Evolutionary conservation across 2,113 vertebrate species (phyloP), one percentile per base, ranked within the genome.

Genomic region (Anarhynchus alexandrinus): DNA sequence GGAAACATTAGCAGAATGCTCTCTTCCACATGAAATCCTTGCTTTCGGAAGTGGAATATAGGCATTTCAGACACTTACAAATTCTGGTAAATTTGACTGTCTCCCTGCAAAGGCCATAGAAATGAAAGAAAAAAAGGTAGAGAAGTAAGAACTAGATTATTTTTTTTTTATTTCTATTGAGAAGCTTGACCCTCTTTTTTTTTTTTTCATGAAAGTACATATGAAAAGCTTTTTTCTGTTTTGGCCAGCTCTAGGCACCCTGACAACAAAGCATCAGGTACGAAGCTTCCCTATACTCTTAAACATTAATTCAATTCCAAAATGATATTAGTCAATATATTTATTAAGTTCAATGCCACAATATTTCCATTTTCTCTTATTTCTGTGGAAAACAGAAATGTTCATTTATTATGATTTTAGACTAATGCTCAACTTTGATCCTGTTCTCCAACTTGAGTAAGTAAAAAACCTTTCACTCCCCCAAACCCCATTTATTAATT

Each of bases 1-100:
- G 14, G 42, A 54, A 79, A 34, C 3, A 5, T 23, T 19, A 57
- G 32, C 67, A 49, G 34, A 54, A 40, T 10, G 20, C 4, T 16
- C 30, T 62, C 47, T 81, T 62, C 82, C 58, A 38, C 3, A 0
- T 5, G 14, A 42, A 74, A 70, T 42, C 23, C 61, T 47, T 11
- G 7, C 8, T 9, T 83, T 57, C 1, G 5, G 40, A 79, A 49
- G 5, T 3, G 30, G 15, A n/a, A 54, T 25, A 15, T 0, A 19
- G 15, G 40, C 11, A 43, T 43, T 65, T 71, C 36, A 30, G 38
- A 29, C 21, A 8, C 2, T 8, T 13, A 5, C 1, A 38, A 10
- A 38, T 38, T 20, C 19, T 22, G 9, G 14, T 51, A 17, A 16
- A 66, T 23, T 10, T 59, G 20, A 32, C 34, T n/a, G 18, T 18